Evolutionary conservation across 2,113 vertebrate genomes (phyloP), one percentile per base, ranked within the genome.

Genomic region (Labeo rohita): DNA sequence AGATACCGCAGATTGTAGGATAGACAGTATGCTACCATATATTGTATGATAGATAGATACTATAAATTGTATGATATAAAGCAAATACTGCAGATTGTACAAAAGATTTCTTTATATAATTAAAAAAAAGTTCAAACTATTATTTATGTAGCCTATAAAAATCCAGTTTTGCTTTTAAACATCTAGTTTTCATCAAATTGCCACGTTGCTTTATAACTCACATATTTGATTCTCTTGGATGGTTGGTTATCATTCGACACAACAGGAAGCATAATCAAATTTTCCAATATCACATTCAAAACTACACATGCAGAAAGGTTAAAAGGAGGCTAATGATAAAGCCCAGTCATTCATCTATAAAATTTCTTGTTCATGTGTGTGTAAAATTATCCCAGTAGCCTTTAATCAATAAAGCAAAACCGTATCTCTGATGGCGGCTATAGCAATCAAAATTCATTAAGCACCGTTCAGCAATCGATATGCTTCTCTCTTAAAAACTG

Each of bases 401-500:
- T 36, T 50, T 63, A 54, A 80, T 82, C 85, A 80, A 74, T 86
- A 86, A 65, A 82, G 54, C 85, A n/a, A 74, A 75, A 65, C 28
- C 12, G 12, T 43, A 56, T 84, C 65, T 83, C 34, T 73, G 50
- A 59, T 72, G 50, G 49, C 52, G 54, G 52, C 43, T 36, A 49
- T 34, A 80, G 52, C 66, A 63, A 86, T 86, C 78, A 81, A 49
- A 81, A 59, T 81, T 65, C 15, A 82, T 86, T 80, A 86, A 61
- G 43, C 45, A 39, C 39, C 8, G 3, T 13, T 61, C 43, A 81
- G 28, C 68, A 82, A 65, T 80, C 68, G 68, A 81, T 82, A 23
- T 2, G 54, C 84, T 73, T 54, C 28, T 34, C 63, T 68, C 28
- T 49, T 65, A 39, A 70, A 39, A 82, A 70, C 63, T n/a, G 63